Evolutionary conservation across 2,113 vertebrate species (phyloP).

Genomic region (Chrysochloris asiatica): DNA sequence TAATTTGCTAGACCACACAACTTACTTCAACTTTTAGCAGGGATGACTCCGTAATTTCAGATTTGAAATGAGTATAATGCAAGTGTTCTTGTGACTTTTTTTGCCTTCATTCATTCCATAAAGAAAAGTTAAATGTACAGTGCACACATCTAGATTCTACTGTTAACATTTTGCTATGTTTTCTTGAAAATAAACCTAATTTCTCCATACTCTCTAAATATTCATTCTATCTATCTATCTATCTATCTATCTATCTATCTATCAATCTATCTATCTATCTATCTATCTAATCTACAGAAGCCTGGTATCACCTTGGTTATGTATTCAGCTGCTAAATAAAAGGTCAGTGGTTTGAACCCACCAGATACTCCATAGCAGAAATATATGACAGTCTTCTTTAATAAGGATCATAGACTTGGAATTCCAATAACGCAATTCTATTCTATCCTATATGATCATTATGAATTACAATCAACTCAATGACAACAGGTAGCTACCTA

Average conservation of each 20-base stretch:
- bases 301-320: not conserved
- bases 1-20: no score
- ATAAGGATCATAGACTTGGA: not conserved
- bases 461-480: no score
- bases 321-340: no score
- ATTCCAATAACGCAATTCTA: no score
- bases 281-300: not conserved
- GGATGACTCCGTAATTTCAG: not conserved
- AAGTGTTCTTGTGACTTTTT: not conserved
- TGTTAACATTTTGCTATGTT: not conserved
- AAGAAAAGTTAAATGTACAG: not conserved
- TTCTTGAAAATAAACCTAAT: not conserved
- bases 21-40: not conserved
- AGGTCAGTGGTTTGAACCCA: no score
- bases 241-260: not conserved
- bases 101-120: not conserved
- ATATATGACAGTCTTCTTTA: not conserved
- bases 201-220: no score
- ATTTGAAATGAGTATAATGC: fast-evolving
- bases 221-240: not conserved
- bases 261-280: no score
- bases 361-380: not conserved
- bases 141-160: no score
- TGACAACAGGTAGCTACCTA: not conserved
- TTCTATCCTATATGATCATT: not conserved